Evolutionary conservation across 2,797 vertebrate species (phyloP), one percentile per base, ranked within the genome.

Genomic region (Ciconia nigra): DNA sequence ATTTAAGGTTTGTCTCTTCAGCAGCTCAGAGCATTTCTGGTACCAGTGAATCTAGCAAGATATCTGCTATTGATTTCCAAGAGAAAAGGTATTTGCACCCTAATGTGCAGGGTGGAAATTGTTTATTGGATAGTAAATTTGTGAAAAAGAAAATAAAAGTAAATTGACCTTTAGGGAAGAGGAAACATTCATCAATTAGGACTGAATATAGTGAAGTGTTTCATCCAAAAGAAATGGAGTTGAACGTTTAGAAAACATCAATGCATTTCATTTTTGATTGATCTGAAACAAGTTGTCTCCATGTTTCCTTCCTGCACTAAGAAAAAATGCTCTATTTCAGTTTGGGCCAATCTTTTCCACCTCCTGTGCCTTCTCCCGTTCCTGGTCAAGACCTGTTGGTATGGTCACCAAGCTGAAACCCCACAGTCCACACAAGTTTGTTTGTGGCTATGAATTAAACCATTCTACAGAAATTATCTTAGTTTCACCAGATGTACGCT

Each of bases 401-500:
- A 18, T 7, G 19, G 46, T 46, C 41, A 81, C 51, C 70, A 62
- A 31, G 39, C 33, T 65, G 77, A 72, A 84, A 83, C 21, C 22
- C 33, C 18, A 61, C 41, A 62, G 18, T 11, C 4, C 31, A 39
- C 39, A 17, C 42, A 35, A 4, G 11, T 19, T 51, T 47, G 4
- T 29, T 6, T 28, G 4, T 65, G 63, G 25, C 72, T 62, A 44
- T 2, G 24, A 70, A 66, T 54, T 16, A 19, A 54, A 73, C 3
- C 9, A 21, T 24, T 46, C 52, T 65, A 5, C 26, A 72, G 66
- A 16, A 78, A 73, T 79, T 7, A 20, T 28, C 6, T 61, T 7
- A 2, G 2, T 11, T 35, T 7, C 35, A 37, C 7, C 28, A 4
- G 19, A 12, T 24, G 1, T 2, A 3, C 5, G 39, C 44, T 28